These are phyloP conservation scores for Apteryx mantelli DNA, from an alignment of 2,113 vertebrate species.

Conservation along the genomic window DNA sequence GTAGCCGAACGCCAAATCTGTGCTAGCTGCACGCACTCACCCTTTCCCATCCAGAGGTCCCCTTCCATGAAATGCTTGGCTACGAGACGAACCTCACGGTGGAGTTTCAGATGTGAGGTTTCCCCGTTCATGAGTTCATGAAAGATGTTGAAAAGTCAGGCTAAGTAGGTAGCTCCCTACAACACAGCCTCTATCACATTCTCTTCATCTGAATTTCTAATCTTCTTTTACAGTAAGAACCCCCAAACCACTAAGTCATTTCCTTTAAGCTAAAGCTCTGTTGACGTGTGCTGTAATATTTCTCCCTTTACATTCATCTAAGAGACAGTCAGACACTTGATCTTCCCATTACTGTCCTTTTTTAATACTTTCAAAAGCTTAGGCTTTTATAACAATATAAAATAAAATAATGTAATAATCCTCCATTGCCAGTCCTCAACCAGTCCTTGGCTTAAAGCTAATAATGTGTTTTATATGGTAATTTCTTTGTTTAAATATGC, in stretches of 20 bases:
- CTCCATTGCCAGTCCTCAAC: background rate
- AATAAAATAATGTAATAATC: background rate
- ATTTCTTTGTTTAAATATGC: background rate
- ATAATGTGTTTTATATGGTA: background rate
- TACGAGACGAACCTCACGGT: background rate
- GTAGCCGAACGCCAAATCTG: too few relatives aligned
- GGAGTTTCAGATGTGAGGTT: background rate
- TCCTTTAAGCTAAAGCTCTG: background rate
- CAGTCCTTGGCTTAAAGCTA: background rate
- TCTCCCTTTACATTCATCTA: background rate
- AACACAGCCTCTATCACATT: background rate
- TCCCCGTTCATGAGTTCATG: rapidly evolving
- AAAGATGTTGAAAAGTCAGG: background rate
- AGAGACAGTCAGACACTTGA: background rate
- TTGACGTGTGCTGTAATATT: background rate
- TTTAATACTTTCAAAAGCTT: background rate
- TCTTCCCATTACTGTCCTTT: background rate
- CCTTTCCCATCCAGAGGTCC: background rate
- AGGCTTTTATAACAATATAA: background rate
- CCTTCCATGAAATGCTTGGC: background rate
- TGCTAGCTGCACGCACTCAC: background rate
- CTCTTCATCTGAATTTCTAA: background rate
- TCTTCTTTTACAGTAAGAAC: background rate
- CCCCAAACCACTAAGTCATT: background rate
- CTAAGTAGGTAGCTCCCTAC: background rate